These are phyloP conservation scores for Spheniscus humboldti DNA, from an alignment of 2,797 vertebrate species.

Conservation along the genomic window DNA sequence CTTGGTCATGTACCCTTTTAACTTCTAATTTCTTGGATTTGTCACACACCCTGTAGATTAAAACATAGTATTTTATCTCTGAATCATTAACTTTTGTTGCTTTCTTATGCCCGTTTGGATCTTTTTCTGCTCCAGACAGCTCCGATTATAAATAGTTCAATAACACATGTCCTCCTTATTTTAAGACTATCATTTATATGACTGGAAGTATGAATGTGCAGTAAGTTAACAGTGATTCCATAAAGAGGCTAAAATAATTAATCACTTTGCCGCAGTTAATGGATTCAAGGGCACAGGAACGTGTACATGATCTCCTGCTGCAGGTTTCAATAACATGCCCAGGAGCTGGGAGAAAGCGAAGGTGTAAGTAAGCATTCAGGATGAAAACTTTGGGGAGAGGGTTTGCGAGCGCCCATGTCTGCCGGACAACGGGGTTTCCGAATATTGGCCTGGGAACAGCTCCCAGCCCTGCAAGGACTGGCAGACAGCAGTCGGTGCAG, in stretches of 20 bases:
- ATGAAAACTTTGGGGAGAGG: neutral
- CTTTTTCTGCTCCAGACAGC: constrained; percentile 58
- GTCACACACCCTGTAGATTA: constrained; percentile 50
- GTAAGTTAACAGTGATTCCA: constrained; percentile 68
- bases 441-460: neutral
- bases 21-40: constrained; percentile 19
- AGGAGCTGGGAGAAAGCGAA: neutral
- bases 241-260: constrained; percentile 75
- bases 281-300: constrained; percentile 71
- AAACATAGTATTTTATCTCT: constrained; percentile 61
- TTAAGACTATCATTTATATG: constrained; percentile 66
- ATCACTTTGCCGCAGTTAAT: constrained; percentile 64
- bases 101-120: constrained; percentile 42
- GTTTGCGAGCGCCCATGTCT: fast-evolving
- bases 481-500: neutral
- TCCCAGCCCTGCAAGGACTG: neutral
- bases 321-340: neutral
- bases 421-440: neutral
- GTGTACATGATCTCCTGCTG: neutral
- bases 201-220: constrained; percentile 66
- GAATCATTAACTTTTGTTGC: constrained; percentile 69
- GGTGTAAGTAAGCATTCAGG: neutral
- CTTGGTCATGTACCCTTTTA: constrained; percentile 7
- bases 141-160: constrained; percentile 73
- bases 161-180: constrained; percentile 68